A percentile compares a stretch with the other conserved stretches of the same genome.
Conservation (phyloP, 2,888 invertebrate species). For the Cryptocephalus primarius region DNA sequence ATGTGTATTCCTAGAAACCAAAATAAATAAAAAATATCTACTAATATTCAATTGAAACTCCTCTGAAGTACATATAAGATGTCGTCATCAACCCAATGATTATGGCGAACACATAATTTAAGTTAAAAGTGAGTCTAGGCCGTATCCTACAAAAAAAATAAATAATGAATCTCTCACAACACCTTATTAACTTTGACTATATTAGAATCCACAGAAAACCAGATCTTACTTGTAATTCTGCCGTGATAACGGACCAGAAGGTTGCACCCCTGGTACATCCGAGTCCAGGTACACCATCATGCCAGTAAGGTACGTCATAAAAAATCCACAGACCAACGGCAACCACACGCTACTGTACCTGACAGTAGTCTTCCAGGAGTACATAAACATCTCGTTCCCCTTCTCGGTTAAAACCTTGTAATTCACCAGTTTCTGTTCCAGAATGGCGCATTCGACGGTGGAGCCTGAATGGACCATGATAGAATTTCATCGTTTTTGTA, state of each 20-base stretch:
- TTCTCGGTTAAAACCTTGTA: conserved; percentile 27
- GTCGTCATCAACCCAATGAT: conserved; percentile 39
- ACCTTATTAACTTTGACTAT: background rate
- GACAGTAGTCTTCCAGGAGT: conserved; percentile 29
- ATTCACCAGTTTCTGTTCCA: conserved; percentile 26
- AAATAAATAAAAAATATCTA: background rate
- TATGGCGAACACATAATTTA: conserved; percentile 41
- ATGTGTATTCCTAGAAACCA: background rate
- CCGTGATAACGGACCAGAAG: conserved; percentile 47
- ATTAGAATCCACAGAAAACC: background rate
- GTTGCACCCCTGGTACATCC: conserved; percentile 46
- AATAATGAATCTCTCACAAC: no score
- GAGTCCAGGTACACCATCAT: conserved; percentile 51
- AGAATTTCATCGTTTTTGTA: background rate
- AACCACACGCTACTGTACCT: conserved; percentile 31
- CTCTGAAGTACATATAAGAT: conserved; percentile 33
- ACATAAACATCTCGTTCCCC: conserved; percentile 29
- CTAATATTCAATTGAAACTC: conserved; percentile 19
- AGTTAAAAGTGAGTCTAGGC: conserved; percentile 34
- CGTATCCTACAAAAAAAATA: conserved; percentile 25
- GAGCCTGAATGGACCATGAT: conserved; percentile 13
- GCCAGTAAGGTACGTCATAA: conserved; percentile 45
- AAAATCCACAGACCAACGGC: conserved; percentile 38
- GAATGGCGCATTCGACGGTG: conserved; percentile 16
- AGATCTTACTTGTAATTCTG: conserved; percentile 38